phyloP scores from a whole-genome alignment of 2,113 vertebrate genomes.

The Mirza zaza region DNA sequence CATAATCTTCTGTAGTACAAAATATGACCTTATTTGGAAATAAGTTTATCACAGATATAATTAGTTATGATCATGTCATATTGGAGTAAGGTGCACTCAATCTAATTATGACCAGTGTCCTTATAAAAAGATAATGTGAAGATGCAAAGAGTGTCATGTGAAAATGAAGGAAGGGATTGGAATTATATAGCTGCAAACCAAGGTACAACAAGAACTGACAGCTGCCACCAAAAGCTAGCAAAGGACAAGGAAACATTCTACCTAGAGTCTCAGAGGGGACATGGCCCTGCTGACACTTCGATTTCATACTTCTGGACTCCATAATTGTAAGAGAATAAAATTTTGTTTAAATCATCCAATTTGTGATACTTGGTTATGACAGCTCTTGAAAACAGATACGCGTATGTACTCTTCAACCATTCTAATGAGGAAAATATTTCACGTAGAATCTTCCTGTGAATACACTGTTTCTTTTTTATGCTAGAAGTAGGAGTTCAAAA shows the following conservation, averaged over 20 bases:
- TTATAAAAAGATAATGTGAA: not conserved
- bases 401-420: not conserved
- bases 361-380: not conserved
- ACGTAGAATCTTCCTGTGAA: not conserved
- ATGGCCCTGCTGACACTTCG: accelerated
- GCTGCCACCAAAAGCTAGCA: not conserved
- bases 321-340: not conserved
- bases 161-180: not conserved
- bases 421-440: not conserved
- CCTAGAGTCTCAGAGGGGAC: not conserved
- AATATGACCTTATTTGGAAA: not conserved
- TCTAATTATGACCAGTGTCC: not conserved
- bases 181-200: not conserved
- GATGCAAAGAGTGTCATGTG: not conserved
- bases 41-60: not conserved
- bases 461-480: not conserved
- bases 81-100: not conserved
- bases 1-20: not conserved
- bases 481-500: not conserved
- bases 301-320: not conserved
- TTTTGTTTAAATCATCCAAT: not conserved
- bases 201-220: not conserved
- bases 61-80: not conserved
- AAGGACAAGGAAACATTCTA: not conserved
- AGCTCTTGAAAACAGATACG: not conserved